Base-by-base conservation (phyloP, 2,113 vertebrate species). In the Passer montanus region DNA sequence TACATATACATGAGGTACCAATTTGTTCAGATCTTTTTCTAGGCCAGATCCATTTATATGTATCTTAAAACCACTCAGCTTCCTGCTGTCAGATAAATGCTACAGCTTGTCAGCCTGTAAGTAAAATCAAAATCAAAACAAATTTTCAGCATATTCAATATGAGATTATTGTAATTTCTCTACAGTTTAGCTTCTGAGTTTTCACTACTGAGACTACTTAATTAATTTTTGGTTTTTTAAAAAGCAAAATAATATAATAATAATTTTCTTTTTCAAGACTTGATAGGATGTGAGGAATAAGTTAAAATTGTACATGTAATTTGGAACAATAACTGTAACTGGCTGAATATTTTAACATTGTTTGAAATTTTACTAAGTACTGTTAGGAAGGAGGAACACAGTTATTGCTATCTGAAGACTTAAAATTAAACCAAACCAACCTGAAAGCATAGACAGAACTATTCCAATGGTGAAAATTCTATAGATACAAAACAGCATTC, bases 351-450 rank as follows among this genome's bases (percentile, higher is more conserved):
- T 94, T 95, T 67, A 97, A 76, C 77, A 64, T 90, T 27, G 74
- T 77, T 86, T 90, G 85, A 96, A 88, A 96, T 96, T 94, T 80
- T 86, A 96, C 73, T 75, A 94, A 93, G 89, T 90, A 91, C 76
- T 93, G 73, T 89, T 92, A 92, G 92, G 91, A 96, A 94, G 94
- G 62, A 97, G 75, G 69, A 97, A 97, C 89, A 78, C 67, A 83
- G 88, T 98, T 98, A 98, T 98, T 98, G 98, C 98, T 98, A 72
- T 96, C 39, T 93, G 92, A 90, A 73, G 86, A 94, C 84, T 95
- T 90, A 55, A 95, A 94, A 95, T 90, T 58, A 75, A 94, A 94
- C 35, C 56, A 67, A 92, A 67, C 56, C 22, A 89, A 81, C 50
- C 90, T 86, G 84, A 96, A 97, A 94, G 84, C 94, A 84, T 58